Evolutionary conservation across 1,140 invertebrate species (phyloP), one percentile per base, ranked within the genome.

Genomic region (Drepana arcuata): DNA sequence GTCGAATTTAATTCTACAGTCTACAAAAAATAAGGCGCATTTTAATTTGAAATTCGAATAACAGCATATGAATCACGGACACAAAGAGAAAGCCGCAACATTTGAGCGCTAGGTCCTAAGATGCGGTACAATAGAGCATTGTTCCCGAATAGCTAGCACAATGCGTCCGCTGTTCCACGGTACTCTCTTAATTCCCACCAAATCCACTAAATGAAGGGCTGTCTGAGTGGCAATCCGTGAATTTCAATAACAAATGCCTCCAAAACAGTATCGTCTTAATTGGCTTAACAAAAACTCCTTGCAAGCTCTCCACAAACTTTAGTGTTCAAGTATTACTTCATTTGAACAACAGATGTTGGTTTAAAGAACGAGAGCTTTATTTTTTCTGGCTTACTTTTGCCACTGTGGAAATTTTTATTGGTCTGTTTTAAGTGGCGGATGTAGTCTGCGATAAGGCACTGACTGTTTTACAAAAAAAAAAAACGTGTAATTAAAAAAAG

Each of bases 111-210:
- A 39, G 46, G 36, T 49, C 38, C 50, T 39, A 29, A 46, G 34
- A 48, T n/a, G n/a, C n/a, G n/a, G n/a, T 44, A 77, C 72, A 79
- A 79, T 69, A 44, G 50, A 14, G 51, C 48, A 72, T 77, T 79
- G 74, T 79, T 71, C 52, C 44, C 55, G 24, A 60, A 66, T 62
- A 60, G 53, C 37, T 48, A 29, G 28, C 42, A 74, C 67, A 79
- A 72, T 66, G 34, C 34, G n/a, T 30, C 9, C 44, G 56, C 57
- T 69, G 60, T 74, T 63, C 51, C 38, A 39, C 37, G 48, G 53
- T 59, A 61, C 38, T 50, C 41, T 54, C 52, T 52, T 67, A 71
- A 74, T 74, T 63, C 62, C 50, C 35, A 55, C 62, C 53, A 72
- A 79, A 74, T 63, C 62, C 54, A 63, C 60, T 46, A 70, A 75